Percentiles rank a stretch among this genome's conserved stretches.
Conservation (phyloP, 2,113 vertebrate species). For the Rhegmatorhina hoffmannsi region DNA sequence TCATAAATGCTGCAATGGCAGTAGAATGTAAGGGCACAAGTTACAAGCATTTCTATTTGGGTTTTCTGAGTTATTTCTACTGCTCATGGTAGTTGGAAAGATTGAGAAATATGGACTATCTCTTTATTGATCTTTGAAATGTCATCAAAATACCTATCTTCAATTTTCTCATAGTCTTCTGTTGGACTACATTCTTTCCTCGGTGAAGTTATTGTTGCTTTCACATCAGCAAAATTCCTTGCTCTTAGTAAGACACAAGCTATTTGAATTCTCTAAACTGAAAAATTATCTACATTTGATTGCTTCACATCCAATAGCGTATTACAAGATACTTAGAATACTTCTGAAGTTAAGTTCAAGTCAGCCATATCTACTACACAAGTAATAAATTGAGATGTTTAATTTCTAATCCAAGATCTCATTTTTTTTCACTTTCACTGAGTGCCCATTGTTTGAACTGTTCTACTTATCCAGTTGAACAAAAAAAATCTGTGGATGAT, state of each 20-base stretch:
- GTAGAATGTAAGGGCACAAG: not conserved
- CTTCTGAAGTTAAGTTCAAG: not conserved
- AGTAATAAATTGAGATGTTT: not conserved
- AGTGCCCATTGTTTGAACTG: not conserved
- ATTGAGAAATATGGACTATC: not conserved
- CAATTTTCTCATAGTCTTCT: not conserved
- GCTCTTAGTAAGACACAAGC: not conserved
- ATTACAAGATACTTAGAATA: not conserved
- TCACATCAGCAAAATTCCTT: not conserved
- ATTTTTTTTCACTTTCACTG: not conserved
- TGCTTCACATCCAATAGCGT: not conserved
- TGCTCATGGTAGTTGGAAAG: not conserved
- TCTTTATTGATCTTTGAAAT: constrained; percentile 18
- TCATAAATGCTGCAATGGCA: not conserved
- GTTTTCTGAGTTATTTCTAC: not conserved
- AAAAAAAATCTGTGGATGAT: not conserved
- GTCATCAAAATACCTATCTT: constrained; percentile 19
- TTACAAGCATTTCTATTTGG: not conserved
- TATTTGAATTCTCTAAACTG: not conserved
- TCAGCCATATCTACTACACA: not conserved
- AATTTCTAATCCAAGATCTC: not conserved
- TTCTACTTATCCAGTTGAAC: not conserved
- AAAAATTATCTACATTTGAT: not conserved
- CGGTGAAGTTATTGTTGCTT: not conserved
- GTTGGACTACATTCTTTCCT: not conserved